phyloP scores from a whole-genome alignment of 2,797 vertebrate species.

The Rhynchotus rufescens region DNA sequence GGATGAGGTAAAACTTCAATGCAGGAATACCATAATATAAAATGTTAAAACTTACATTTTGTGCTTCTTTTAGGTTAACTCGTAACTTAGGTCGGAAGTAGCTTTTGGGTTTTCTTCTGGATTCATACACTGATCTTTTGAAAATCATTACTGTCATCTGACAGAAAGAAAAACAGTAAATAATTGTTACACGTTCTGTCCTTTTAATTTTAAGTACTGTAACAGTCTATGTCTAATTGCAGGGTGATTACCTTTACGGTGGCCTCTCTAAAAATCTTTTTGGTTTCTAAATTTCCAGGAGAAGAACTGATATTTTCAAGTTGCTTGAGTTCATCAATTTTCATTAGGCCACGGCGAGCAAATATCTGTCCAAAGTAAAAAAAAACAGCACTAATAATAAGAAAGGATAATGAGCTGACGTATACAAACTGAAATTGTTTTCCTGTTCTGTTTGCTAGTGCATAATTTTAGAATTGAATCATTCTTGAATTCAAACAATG shows the following conservation, averaged over 20 bases:
- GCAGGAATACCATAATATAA: background rate
- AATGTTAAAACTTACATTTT: constrained; percentile 78
- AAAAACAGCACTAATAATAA: background rate
- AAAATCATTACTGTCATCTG: constrained; percentile 94
- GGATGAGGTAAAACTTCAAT: background rate
- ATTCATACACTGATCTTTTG: constrained; percentile 88
- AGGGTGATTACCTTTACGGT: constrained; percentile 86
- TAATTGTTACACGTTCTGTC: background rate
- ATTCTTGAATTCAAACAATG: background rate
- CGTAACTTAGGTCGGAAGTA: constrained; percentile 77
- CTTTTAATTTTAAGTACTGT: background rate
- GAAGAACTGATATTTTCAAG: constrained; percentile 81
- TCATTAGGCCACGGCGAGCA: constrained; percentile 89
- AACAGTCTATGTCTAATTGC: background rate
- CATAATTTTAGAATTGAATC: background rate
- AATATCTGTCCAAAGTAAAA: constrained; percentile 82
- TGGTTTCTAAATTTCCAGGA: constrained; percentile 73
- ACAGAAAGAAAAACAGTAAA: constrained; percentile 24
- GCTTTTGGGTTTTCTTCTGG: constrained; percentile 83
- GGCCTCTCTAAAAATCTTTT: constrained; percentile 87
- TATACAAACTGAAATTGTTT: background rate
- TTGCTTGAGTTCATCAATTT: constrained; percentile 88
- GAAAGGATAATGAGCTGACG: background rate
- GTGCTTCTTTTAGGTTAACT: constrained; percentile 80
- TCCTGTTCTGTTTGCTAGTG: background rate